phyloP scores from a whole-genome alignment of 1,140 invertebrate genomes.

The Platyscapa corneri region DNA sequence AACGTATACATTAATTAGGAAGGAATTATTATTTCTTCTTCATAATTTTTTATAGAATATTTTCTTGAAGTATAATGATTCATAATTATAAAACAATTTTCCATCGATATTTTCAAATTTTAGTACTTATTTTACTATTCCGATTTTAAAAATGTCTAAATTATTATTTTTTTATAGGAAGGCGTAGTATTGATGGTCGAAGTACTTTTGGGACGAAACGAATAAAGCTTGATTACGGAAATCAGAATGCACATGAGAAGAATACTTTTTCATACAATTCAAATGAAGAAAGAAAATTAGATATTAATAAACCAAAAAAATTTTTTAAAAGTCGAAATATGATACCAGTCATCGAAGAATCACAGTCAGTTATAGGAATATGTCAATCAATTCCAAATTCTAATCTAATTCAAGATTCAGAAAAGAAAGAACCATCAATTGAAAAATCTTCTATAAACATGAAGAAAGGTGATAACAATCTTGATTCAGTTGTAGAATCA shows the following conservation, averaged over 20 bases:
- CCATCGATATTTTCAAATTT: no score
- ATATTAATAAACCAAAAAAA: conserved; percentile 84
- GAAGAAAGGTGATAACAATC: conserved; percentile 46
- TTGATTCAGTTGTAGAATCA: conserved; percentile 1
- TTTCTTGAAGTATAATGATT: no score
- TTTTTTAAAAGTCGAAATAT: conserved; percentile 91
- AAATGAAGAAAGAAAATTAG: conserved; percentile 64
- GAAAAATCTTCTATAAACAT: conserved; percentile 55
- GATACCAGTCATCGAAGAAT: conserved; percentile 68
- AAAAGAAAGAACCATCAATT: conserved; percentile 54
- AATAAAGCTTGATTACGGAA: conserved; percentile 69
- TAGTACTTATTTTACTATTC: no score
- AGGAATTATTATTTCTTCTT: no score
- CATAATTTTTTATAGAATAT: no score
- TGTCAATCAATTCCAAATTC: conserved; percentile 11
- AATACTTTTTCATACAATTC: conserved; percentile 73
- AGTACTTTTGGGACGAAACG: conserved; percentile 64
- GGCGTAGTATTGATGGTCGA: conserved; percentile 65
- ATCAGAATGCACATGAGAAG: conserved; percentile 67
- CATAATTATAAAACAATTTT: no score
- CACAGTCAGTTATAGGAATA: not conserved
- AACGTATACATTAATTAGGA: no score
- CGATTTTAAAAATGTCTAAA: no score
- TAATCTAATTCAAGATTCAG: conserved; percentile 59
- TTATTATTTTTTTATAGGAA: no score